Base-by-base conservation (phyloP, 2,113 vertebrate species). In the Baryphthengus martii region DNA sequence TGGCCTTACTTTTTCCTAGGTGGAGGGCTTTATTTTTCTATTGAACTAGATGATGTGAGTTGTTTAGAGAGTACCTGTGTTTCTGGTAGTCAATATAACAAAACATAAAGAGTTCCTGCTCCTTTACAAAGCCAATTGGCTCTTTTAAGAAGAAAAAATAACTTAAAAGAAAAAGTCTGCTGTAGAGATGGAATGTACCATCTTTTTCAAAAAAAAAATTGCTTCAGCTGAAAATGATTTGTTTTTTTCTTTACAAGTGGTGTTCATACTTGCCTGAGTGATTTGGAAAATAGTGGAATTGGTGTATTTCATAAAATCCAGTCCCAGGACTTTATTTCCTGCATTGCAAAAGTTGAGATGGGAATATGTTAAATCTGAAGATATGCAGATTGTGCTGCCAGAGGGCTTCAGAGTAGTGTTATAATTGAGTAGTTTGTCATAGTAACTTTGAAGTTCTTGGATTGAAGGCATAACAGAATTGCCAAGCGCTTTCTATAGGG, bases 301-400 rank as follows among this genome's bases (percentile, higher is more conserved):
- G 71, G 67, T 85, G 44, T 77, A 24, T 92, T 94, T 93, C 72
- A 58, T 93, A 90, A 96, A 94, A 90, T 88, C 63, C 56, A 35
- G 55, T 80, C 39, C 29, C 59, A 86, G 79, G 65, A 88, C 79
- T 93, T 93, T 28, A 89, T 94, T 96, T 97, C 79, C 92, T 93
- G 83, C 50, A 47, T 93, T 92, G 83, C 92, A 86, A 44, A 95
- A 96, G 66, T 68, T 49, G 53, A 94, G 58, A 85, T 76, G 95
- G 75, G 90, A 95, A 93, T 74, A 88, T 25, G 75, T 90, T 92
- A 85, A 96, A 81, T 93, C 29, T 74, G 79, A 86, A 95, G 94
- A 96, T 97, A 95, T 63, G 90, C 95, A 93, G 94, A 95, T 96
- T 95, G 83, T 95, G 91, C 89, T 97, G 96, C 94, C 95, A 95